Conservation (phyloP, 2,113 vertebrate species). For the Trematocara marginatum region DNA sequence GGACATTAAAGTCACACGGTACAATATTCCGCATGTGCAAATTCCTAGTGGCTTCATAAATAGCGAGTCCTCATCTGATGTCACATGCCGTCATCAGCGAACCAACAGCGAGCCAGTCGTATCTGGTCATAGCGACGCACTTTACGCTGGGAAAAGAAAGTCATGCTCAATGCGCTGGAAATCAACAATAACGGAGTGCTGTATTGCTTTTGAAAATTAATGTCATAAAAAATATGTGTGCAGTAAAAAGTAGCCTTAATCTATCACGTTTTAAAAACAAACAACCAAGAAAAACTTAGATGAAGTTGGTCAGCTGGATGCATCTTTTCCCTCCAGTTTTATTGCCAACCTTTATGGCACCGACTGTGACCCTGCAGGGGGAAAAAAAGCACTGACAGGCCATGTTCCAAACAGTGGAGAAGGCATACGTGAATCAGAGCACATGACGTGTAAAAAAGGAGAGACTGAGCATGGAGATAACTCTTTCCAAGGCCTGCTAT, state of each 20-base stretch:
- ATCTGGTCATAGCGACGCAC: neutral
- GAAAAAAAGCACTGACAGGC: neutral
- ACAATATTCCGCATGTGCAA: conserved; percentile 20
- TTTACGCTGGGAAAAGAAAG: neutral
- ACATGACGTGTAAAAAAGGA: conserved; percentile 27
- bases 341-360: neutral
- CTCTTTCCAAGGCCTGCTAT: conserved; percentile 40
- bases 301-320: neutral
- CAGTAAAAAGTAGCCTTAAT: neutral
- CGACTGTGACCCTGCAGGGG: neutral
- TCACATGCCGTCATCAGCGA: conserved; percentile 4
- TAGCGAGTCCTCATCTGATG: neutral
- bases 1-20: neutral
- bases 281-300: neutral
- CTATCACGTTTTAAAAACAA: neutral
- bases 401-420: neutral
- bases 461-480: conserved; percentile 9
- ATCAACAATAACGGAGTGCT: neutral
- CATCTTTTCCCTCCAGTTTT: neutral
- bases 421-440: conserved; percentile 57
- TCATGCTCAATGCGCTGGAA: neutral
- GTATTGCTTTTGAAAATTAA: conserved; percentile 8
- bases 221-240: neutral
- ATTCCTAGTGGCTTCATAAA: conserved; percentile 14
- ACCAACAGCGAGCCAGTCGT: neutral